Percentiles rank a stretch among this genome's conserved stretches.
These are phyloP conservation scores for Sclerurus mexicanus DNA, from an alignment of 2,113 vertebrate species.

Conservation along the genomic window DNA sequence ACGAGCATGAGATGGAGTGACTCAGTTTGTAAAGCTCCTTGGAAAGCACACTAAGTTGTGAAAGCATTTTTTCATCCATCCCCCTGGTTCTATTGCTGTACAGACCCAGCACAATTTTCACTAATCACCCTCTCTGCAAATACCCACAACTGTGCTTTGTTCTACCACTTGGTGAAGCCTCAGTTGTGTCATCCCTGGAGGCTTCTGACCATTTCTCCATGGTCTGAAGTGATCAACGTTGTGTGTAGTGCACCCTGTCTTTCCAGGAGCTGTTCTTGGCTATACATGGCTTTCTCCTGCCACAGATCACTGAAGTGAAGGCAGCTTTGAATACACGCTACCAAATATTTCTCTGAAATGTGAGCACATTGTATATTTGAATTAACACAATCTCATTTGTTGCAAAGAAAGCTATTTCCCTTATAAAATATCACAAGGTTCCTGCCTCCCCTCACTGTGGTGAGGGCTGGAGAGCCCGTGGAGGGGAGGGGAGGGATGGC, in stretches of 20 bases:
- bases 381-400: background rate
- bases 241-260: background rate
- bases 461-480: background rate
- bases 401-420: background rate
- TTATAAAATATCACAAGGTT: background rate
- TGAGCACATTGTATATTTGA: background rate
- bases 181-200: background rate
- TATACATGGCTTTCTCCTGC: background rate
- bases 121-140: background rate
- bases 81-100: background rate
- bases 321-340: background rate
- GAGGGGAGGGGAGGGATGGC: background rate
- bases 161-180: background rate
- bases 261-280: background rate
- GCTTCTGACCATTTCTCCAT: background rate
- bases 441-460: background rate
- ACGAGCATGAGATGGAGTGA: background rate
- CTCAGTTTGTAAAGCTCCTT: background rate
- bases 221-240: background rate
- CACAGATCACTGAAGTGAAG: background rate
- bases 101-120: background rate
- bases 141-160: background rate
- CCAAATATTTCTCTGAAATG: background rate
- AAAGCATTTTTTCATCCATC: background rate
- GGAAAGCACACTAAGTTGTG: fast-evolving